phyloP scores from a whole-genome alignment of 2,888 invertebrate species.

The Habrosyne pyritoides region DNA sequence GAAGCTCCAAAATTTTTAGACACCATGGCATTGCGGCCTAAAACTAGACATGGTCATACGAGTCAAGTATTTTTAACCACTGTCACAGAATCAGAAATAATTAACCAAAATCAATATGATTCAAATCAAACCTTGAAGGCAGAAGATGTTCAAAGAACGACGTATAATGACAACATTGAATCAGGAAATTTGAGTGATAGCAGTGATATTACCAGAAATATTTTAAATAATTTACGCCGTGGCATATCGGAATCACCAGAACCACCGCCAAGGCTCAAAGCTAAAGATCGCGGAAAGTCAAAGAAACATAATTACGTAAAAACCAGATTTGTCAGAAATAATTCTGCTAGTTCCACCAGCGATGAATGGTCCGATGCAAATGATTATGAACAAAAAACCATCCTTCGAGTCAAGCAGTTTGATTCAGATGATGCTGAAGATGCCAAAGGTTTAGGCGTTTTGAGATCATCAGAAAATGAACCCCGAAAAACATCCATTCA shows the following conservation, averaged over 20 bases:
- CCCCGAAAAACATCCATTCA: conserved; percentile 87
- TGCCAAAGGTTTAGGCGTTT: conserved; percentile 43
- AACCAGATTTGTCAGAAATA: conserved; percentile 75
- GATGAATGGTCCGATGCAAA: conserved; percentile 80
- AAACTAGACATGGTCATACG: conserved; percentile 84
- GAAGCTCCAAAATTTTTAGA: conserved; percentile 88
- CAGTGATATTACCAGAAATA: conserved; percentile 73
- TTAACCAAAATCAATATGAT: conserved; percentile 36
- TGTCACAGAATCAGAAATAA: conserved; percentile 54
- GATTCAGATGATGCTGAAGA: conserved; percentile 77
- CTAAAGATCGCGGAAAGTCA: conserved; percentile 63
- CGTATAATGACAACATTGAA: conserved; percentile 49
- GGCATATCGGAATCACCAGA: conserved; percentile 76
- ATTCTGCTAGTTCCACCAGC: conserved; percentile 76
- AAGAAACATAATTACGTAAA: conserved; percentile 80
- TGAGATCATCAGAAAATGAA: conserved; percentile 62
- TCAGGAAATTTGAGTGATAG: conserved; percentile 71
- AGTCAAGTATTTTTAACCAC: conserved; percentile 85
- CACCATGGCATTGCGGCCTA: conserved; percentile 91
- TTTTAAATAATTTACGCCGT: conserved; percentile 67
- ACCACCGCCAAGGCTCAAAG: conserved; percentile 74
- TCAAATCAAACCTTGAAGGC: conserved; percentile 23
- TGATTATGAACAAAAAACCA: conserved; percentile 75
- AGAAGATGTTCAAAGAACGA: conserved; percentile 17
- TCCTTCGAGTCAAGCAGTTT: conserved; percentile 72